Conservation (phyloP, 37 sponge, comb jelly and placozoan genomes). For the Halichondria panicea region DNA sequence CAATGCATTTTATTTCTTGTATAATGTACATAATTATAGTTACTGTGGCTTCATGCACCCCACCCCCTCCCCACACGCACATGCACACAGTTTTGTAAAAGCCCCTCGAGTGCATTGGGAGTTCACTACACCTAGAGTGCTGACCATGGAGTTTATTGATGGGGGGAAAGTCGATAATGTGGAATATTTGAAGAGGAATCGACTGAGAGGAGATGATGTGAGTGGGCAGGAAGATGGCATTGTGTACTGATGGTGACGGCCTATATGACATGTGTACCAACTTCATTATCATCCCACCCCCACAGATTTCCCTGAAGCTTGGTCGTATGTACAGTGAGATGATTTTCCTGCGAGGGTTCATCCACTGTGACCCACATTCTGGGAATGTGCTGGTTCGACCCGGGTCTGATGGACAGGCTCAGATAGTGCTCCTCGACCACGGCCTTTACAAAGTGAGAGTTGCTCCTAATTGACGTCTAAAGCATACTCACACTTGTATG, state of each 20-base stretch:
- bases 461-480: too few relatives aligned
- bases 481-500: too few relatives aligned
- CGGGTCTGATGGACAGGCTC: conserved; percentile 13
- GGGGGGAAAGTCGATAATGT: conserved; percentile 83
- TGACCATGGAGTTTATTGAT: conserved; percentile 89
- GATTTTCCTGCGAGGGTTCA: conserved; percentile 86
- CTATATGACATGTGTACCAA: background rate
- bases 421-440: conserved; percentile 90
- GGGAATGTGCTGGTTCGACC: conserved; percentile 86
- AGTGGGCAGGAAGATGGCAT: background rate
- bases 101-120: conserved; percentile 85
- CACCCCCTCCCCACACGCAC: too few relatives aligned
- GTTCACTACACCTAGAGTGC: conserved; percentile 74
- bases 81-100: too few relatives aligned
- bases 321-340: conserved; percentile 89
- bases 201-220: conserved; percentile 63
- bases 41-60: background rate
- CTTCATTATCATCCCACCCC: background rate
- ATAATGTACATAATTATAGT: background rate
- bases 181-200: conserved; percentile 60
- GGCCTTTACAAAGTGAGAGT: conserved; percentile 78
- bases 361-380: conserved; percentile 98
- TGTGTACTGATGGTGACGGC: background rate
- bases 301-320: conserved; percentile 65
- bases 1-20: background rate